A percentile compares a stretch with the other conserved stretches of the same genome.
phyloP scores from a whole-genome alignment of 2,888 invertebrate genomes.

The Rambutsinella grinnellia region DNA sequence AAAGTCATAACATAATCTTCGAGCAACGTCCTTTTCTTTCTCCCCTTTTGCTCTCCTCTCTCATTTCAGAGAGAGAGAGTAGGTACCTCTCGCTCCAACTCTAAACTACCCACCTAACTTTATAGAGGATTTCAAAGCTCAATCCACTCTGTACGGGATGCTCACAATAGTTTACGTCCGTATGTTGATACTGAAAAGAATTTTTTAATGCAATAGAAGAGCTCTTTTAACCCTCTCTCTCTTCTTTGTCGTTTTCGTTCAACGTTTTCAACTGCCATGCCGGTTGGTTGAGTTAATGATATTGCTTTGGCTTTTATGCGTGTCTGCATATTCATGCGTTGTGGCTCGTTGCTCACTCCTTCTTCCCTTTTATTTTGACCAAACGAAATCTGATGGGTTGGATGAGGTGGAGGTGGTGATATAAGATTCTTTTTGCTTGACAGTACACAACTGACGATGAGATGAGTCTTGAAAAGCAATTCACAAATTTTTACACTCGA shows the following conservation, averaged over 20 bases:
- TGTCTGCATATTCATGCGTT: background rate
- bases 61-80: background rate
- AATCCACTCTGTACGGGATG: background rate
- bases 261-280: background rate
- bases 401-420: background rate
- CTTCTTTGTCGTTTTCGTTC: background rate
- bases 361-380: background rate
- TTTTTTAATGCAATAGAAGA: background rate
- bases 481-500: too few relatives aligned
- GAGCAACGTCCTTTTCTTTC: slow-evolving; percentile 46
- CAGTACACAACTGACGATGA: background rate
- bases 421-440: background rate
- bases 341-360: background rate
- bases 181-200: background rate
- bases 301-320: background rate
- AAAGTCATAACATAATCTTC: slow-evolving; percentile 52
- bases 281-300: background rate
- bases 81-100: background rate
- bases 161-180: background rate
- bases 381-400: background rate
- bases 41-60: background rate
- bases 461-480: too few relatives aligned
- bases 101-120: background rate
- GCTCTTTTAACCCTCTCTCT: background rate
- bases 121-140: too few relatives aligned